A percentile compares a stretch with the other conserved stretches of the same genome.
phyloP scores from a whole-genome alignment of 2,113 vertebrate species.

The Odontesthes bonariensis region DNA sequence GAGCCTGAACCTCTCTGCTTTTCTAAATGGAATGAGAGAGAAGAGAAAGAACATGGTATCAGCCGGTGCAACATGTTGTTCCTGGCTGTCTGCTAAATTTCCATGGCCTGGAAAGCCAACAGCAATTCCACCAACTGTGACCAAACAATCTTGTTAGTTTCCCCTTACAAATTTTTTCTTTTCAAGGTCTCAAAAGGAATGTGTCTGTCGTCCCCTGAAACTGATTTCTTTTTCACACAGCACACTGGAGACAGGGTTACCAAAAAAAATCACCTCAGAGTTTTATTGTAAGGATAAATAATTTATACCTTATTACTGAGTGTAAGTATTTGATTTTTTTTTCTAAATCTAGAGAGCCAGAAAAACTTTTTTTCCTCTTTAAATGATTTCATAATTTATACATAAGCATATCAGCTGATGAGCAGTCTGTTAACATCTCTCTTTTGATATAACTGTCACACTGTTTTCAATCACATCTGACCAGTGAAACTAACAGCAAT shows the following conservation, averaged over 20 bases:
- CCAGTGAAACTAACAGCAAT: too few species aligned
- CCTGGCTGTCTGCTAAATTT: slow-evolving; percentile 57
- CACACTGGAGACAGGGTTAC: slow-evolving; percentile 21
- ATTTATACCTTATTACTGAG: not conserved
- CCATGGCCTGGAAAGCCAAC: slow-evolving; percentile 44
- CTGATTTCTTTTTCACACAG: not conserved
- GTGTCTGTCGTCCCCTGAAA: slow-evolving; percentile 9
- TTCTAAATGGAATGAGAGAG: not conserved
- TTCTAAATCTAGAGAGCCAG: too few species aligned
- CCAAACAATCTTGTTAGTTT: slow-evolving; percentile 72
- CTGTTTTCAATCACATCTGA: too few species aligned
- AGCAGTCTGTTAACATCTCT: too few species aligned
- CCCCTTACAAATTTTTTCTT: slow-evolving; percentile 28
- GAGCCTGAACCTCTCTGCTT: slow-evolving; percentile 2
- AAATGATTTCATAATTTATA: too few species aligned
- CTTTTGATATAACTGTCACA: too few species aligned
- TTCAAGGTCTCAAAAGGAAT: slow-evolving; percentile 38
- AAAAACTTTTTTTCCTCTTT: too few species aligned
- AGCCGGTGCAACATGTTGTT: slow-evolving; percentile 39
- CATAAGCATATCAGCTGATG: too few species aligned
- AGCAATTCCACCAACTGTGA: slow-evolving; percentile 62
- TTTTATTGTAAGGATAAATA: not conserved
- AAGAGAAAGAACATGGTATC: slow-evolving; percentile 26
- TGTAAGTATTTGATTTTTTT: not conserved
- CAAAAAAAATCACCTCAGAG: not conserved